A percentile compares a stretch with the other conserved stretches of the same genome.
Conservation (phyloP, 2,113 vertebrate genomes). For the Fulmarus glacialis region DNA sequence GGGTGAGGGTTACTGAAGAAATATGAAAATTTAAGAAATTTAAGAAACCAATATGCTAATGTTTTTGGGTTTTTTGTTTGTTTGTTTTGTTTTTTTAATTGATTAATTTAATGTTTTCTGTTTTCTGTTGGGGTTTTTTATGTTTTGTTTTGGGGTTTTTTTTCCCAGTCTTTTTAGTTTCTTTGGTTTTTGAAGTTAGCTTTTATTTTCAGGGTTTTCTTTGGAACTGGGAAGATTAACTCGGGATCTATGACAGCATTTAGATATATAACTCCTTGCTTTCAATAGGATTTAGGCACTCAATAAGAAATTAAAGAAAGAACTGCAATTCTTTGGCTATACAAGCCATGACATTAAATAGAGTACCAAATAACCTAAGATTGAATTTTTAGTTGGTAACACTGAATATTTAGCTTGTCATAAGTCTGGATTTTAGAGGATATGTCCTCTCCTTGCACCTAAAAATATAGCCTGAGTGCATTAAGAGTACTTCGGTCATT, state of each 20-base stretch:
- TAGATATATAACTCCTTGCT: background rate
- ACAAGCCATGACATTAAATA: background rate
- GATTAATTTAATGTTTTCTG: background rate
- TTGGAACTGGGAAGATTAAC: background rate
- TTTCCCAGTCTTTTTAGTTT: background rate
- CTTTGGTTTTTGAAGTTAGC: background rate
- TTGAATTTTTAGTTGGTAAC: background rate
- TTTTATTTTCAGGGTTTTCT: background rate
- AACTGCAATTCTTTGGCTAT: background rate
- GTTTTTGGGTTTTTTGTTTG: background rate
- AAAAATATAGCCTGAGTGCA: background rate
- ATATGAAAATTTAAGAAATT: background rate
- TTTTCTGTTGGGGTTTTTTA: background rate
- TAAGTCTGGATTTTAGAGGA: background rate
- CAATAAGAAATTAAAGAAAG: background rate
- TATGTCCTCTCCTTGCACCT: background rate
- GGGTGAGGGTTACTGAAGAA: background rate
- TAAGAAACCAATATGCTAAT: background rate
- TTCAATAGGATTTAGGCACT: background rate
- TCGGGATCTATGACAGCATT: background rate
- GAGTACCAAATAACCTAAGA: background rate
- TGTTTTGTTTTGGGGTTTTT: rapidly evolving
- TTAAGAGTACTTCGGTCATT: background rate
- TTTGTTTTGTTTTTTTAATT: background rate
- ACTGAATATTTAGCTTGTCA: background rate